phyloP scores from a whole-genome alignment of 2,797 vertebrate genomes.

The Vultur gryphus region DNA sequence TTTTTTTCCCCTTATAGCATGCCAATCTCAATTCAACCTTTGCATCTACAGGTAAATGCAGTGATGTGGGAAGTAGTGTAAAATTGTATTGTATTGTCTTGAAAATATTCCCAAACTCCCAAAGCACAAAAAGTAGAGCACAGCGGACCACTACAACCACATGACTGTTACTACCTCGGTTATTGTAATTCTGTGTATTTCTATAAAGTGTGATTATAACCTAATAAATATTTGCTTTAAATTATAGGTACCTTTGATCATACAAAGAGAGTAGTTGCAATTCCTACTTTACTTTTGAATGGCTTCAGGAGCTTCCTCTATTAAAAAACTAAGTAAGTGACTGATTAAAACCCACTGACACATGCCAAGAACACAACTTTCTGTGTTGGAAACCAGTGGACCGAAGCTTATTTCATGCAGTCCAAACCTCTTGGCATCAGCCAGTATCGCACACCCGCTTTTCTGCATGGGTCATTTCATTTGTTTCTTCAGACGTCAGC shows the following conservation, averaged over 20 bases:
- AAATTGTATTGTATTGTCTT: background rate
- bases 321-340: background rate
- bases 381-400: background rate
- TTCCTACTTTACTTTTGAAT: background rate
- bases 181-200: background rate
- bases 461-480: background rate
- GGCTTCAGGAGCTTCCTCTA: background rate
- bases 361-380: background rate
- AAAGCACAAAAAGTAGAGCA: background rate
- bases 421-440: background rate
- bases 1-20: background rate
- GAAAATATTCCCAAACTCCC: background rate
- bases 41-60: background rate
- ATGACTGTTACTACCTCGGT: background rate
- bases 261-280: background rate
- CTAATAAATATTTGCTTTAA: background rate
- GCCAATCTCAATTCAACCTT: background rate
- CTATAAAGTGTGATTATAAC: background rate
- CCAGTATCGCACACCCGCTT: fast-evolving
- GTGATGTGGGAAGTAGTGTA: background rate
- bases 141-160: background rate
- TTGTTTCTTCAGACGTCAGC: background rate
- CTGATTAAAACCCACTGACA: background rate
- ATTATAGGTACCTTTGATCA: background rate
- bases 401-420: background rate